phyloP scores from a whole-genome alignment of 92 coral and sea anemone genomes.

The Parazoanthus atlanticus region DNA sequence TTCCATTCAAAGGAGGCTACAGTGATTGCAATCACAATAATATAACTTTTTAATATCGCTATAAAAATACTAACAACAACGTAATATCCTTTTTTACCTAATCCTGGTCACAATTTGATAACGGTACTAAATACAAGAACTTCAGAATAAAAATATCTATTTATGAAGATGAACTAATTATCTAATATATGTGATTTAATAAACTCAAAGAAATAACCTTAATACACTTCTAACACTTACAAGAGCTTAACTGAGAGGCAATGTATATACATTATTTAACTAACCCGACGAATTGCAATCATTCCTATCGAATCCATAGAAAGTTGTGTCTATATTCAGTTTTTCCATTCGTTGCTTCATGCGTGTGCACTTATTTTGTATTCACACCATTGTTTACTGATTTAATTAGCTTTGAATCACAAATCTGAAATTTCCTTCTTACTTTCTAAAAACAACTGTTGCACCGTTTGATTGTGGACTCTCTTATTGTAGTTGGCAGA shows the following conservation, averaged over 20 bases:
- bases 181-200: no score
- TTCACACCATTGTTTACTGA: background rate
- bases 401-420: background rate
- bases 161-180: background rate
- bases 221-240: background rate
- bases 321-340: background rate
- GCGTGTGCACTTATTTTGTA: no score
- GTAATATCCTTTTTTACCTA: background rate
- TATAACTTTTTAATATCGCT: background rate
- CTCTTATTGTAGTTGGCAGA: constrained; percentile 38
- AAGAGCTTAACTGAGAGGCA: no score
- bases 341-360: no score
- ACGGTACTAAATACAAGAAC: background rate
- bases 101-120: background rate
- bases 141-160: background rate
- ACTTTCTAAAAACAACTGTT: background rate
- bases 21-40: background rate
- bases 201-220: background rate
- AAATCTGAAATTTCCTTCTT: background rate
- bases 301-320: background rate
- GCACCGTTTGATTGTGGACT: constrained; percentile 1
- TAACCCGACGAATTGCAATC: background rate
- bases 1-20: background rate
- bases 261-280: background rate
- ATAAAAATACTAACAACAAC: background rate